Evolutionary conservation across 2,888 invertebrate genomes (phyloP).

Genomic region (Quadroppia sp.): DNA sequence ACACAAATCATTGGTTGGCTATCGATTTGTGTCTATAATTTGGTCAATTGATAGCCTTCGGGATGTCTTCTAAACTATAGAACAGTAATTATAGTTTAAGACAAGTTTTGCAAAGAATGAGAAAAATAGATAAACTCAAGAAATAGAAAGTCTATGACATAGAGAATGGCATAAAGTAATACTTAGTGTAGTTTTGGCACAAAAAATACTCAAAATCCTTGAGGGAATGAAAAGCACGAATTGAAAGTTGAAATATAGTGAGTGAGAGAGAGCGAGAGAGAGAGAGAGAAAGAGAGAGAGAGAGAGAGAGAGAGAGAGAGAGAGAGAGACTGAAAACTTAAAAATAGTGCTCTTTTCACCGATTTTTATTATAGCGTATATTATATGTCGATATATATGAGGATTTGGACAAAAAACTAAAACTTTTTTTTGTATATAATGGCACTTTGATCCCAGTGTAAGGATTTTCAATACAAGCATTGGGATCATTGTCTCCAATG

Average conservation of each 20-base stretch:
- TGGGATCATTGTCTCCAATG: slow-evolving; percentile 35
- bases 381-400: slow-evolving; percentile 24
- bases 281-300: too few relatives aligned
- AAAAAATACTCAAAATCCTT: slow-evolving; percentile 31
- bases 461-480: slow-evolving; percentile 28
- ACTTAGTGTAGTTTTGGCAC: slow-evolving; percentile 18
- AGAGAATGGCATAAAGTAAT: slow-evolving; percentile 18
- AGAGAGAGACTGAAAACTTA: slow-evolving; percentile 21
- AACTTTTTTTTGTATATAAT: slow-evolving; percentile 27
- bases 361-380: slow-evolving; percentile 12
- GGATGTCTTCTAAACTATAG: background rate
- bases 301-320: background rate
- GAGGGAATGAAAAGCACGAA: slow-evolving; percentile 29
- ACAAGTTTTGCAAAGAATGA: slow-evolving; percentile 5
- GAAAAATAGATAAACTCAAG: slow-evolving; percentile 12
- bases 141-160: slow-evolving; percentile 4
- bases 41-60: slow-evolving; percentile 24
- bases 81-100: slow-evolving; percentile 26
- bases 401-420: slow-evolving; percentile 28
- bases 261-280: too few relatives aligned
- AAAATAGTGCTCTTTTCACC: slow-evolving; percentile 28
- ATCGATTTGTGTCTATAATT: slow-evolving; percentile 28
- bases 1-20: background rate
- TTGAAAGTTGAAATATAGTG: slow-evolving; percentile 22
- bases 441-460: slow-evolving; percentile 32